Conservation (phyloP, 2,797 vertebrate species). For the Xiphophorus birchmanni region DNA sequence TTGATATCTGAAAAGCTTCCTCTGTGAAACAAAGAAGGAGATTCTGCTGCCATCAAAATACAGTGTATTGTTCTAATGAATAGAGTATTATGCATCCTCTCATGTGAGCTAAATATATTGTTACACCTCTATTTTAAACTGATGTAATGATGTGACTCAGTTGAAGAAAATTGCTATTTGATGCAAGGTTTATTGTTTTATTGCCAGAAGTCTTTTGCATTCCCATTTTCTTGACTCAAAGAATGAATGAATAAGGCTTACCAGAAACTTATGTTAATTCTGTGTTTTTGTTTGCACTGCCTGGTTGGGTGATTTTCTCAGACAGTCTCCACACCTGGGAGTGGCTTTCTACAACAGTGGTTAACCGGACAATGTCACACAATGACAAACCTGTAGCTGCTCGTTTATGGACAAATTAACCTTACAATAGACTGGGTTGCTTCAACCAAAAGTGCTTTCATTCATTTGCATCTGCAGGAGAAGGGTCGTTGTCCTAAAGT, state of each 20-base stretch:
- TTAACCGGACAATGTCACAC: conserved; percentile 69
- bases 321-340: conserved; percentile 59
- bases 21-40: neutral
- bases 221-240: conserved; percentile 9
- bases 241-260: conserved; percentile 14
- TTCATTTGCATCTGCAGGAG: conserved; percentile 69
- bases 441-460: conserved; percentile 50
- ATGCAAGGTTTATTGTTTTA: conserved; percentile 31
- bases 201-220: conserved; percentile 20
- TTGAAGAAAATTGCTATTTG: conserved; percentile 40
- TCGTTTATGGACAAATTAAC: conserved; percentile 66
- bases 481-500: conserved; percentile 66
- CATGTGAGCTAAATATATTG: neutral
- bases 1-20: neutral
- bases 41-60: neutral
- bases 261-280: conserved; percentile 51
- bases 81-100: neutral
- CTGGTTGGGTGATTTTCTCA: conserved; percentile 65
- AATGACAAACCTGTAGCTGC: conserved; percentile 63
- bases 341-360: conserved; percentile 66
- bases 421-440: conserved; percentile 57
- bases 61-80: neutral
- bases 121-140: conserved; percentile 23
- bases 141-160: conserved; percentile 40
- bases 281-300: conserved; percentile 56